phyloP scores from a whole-genome alignment of 2,113 vertebrate species.

The Mormoops blainvillei region DNA sequence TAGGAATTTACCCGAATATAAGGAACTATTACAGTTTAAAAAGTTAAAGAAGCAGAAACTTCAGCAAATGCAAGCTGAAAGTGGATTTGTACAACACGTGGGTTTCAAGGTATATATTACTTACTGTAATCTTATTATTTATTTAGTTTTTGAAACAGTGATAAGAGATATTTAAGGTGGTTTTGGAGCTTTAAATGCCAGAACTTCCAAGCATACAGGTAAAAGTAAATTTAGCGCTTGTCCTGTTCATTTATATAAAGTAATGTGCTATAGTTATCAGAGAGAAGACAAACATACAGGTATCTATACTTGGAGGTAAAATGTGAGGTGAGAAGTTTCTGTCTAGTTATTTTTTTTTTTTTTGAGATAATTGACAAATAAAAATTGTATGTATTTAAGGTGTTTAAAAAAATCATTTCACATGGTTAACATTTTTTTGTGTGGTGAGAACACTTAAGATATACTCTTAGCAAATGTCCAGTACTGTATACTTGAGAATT shows the following conservation, averaged over 20 bases:
- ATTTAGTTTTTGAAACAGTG: neutral
- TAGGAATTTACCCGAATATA: slow-evolving; percentile 93
- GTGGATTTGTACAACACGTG: slow-evolving; percentile 86
- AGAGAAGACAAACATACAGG: neutral
- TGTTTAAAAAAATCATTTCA: neutral
- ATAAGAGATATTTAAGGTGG: neutral
- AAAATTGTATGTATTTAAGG: neutral
- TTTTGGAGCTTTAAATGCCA: neutral
- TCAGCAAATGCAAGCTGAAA: slow-evolving; percentile 91
- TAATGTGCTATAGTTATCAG: neutral
- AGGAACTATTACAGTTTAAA: slow-evolving; percentile 95
- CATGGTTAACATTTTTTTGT: neutral
- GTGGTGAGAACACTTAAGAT: neutral
- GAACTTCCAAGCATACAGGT: neutral
- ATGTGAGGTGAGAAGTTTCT: neutral
- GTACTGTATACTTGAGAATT: neutral
- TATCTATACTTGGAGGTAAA: neutral
- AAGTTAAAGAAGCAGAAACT: slow-evolving; percentile 94
- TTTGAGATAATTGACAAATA: neutral
- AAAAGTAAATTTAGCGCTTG: neutral
- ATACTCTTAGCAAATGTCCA: neutral
- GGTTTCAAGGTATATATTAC: slow-evolving; percentile 90
- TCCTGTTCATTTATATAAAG: neutral
- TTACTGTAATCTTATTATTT: neutral
- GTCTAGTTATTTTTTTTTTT: neutral